These are phyloP conservation scores for Sialia sialis DNA, from an alignment of 2,113 vertebrate genomes.

Conservation along the genomic window DNA sequence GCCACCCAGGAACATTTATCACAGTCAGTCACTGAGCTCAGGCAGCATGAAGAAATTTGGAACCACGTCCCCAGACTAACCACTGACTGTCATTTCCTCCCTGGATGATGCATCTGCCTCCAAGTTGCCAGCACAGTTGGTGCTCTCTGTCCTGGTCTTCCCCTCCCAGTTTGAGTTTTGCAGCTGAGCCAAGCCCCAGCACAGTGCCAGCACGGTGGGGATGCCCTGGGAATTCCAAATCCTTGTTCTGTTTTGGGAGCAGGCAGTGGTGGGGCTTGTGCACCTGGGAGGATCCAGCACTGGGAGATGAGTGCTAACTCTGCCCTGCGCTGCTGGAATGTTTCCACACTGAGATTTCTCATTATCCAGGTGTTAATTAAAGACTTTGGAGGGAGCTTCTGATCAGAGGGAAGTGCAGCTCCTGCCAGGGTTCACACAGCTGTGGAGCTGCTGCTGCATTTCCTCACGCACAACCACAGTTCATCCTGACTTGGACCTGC, in stretches of 20 bases:
- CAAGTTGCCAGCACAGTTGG: neutral
- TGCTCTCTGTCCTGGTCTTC: neutral
- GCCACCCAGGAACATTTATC: neutral
- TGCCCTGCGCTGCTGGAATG: neutral
- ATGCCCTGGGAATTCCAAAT: neutral
- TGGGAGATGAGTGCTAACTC: neutral
- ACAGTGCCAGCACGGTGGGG: rapidly evolving
- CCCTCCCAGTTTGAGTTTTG: neutral
- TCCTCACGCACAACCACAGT: rapidly evolving
- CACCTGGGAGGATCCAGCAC: neutral
- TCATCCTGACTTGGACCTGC: neutral
- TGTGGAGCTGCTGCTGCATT: rapidly evolving
- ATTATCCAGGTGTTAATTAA: neutral
- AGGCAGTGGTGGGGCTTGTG: neutral
- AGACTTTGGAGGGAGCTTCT: neutral
- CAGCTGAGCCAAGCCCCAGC: neutral
- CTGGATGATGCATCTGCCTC: neutral
- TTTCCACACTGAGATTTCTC: neutral
- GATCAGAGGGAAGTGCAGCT: neutral
- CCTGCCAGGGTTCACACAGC: rapidly evolving
- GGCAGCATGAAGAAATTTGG: neutral
- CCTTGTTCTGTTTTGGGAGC: neutral
- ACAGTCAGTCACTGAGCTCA: neutral
- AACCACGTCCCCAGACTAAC: neutral
- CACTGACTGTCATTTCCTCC: neutral